These are phyloP conservation scores for Sebastes goodei DNA, from an alignment of 2,797 vertebrate species.

Conservation along the genomic window DNA sequence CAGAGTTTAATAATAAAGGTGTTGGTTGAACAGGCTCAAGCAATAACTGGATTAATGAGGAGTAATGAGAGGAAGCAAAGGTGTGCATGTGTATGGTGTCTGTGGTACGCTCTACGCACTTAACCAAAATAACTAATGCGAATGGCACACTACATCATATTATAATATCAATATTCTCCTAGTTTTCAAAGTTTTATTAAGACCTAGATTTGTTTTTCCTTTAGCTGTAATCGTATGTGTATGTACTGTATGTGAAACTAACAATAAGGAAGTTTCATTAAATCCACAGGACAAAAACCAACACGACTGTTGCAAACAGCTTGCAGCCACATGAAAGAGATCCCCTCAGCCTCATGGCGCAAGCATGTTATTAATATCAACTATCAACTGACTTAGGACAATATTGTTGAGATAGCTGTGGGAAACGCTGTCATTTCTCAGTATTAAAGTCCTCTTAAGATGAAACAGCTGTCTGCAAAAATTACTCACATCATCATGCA, in stretches of 20 bases:
- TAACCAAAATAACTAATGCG: not conserved
- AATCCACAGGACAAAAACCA: conserved; percentile 4
- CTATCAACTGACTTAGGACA: not conserved
- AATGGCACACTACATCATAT: not conserved
- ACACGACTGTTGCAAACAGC: not conserved
- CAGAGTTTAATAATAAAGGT: conserved; percentile 18
- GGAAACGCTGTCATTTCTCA: not conserved
- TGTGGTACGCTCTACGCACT: not conserved
- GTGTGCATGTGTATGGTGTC: not conserved
- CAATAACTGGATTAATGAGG: conserved; percentile 18
- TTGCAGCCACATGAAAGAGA: not conserved
- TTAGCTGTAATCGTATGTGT: not conserved
- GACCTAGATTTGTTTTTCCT: not conserved
- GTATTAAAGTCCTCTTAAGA: not conserved
- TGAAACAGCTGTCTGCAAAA: not conserved
- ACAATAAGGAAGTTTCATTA: not conserved
- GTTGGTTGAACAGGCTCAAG: not conserved
- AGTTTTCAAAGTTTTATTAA: not conserved
- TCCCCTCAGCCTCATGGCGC: too few relatives aligned
- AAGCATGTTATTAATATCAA: not conserved
- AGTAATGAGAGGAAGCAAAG: not conserved
- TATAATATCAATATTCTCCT: not conserved
- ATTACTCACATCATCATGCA: not conserved
- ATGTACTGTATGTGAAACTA: not conserved
- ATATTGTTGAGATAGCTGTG: not conserved